Evolutionary conservation across 2,797 vertebrate species (phyloP), one percentile per base, ranked within the genome.

Genomic region (Sebastes taczanowskii): DNA sequence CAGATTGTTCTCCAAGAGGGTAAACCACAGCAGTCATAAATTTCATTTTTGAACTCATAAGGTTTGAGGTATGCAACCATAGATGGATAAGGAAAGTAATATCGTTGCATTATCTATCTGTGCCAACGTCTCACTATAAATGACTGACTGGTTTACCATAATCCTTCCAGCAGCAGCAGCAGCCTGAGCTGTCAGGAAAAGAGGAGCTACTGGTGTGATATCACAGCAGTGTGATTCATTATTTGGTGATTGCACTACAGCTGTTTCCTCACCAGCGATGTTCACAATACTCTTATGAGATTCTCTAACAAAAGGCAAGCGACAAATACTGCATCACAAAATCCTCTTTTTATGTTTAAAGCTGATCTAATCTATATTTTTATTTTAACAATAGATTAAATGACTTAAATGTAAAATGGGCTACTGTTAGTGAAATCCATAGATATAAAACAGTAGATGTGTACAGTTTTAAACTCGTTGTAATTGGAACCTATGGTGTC

Each of bases 131-230:
- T 69, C 18, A 20, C 23, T 35, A 35, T 74, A 59, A 78, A 68
- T 58, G 68, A 61, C 20, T 46, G 32, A 66, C 68, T 69, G 59
- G 63, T 76, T 85, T 79, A 56, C 23, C 38, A 16, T 76, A 65
- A 79, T 82, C 63, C 71, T 22, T 42, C 49, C 35, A 63, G 30
- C 55, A 18, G 42, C 42, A 30, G 78, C 65, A 30, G 35, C 35
- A 71, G 71, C 9, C 29, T 42, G 73, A 63, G 49, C 18, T 1
- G 14, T 69, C 42, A 38, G 13, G 56, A 34, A 22, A 18, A 63
- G 42, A 38, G 27, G 34, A 74, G 49, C 46, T 55, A 11, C 23
- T 32, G 35, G n/a, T 77, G 16, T 52, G 62, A 65, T 81, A 42
- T 34, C 67, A 30, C 68, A 22, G 64, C 46, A 7, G 35, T 20